phyloP scores from a whole-genome alignment of 2,113 vertebrate species.

The Pavo muticus region DNA sequence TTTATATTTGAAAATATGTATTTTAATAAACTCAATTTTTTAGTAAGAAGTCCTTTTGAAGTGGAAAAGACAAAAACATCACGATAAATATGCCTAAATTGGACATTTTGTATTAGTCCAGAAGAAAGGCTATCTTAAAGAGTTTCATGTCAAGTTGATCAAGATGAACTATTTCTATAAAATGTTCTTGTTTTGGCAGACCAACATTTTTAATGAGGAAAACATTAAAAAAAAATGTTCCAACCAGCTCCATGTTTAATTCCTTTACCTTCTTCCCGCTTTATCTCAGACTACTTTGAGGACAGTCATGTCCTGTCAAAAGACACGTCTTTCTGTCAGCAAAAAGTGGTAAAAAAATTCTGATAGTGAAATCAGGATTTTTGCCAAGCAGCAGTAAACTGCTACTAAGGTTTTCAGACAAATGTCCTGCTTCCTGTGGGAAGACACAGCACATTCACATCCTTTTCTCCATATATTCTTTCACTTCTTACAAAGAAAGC shows the following conservation, averaged over 20 bases:
- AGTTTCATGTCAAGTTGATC: neutral
- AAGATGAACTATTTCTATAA: neutral
- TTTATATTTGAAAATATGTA: neutral
- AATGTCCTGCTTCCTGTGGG: neutral
- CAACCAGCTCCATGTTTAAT: neutral
- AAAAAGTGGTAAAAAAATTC: neutral
- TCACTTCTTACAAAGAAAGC: neutral
- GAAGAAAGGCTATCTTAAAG: neutral
- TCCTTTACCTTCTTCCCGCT: neutral
- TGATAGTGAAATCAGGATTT: neutral
- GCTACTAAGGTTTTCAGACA: neutral
- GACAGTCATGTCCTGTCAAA: neutral
- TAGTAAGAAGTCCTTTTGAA: neutral
- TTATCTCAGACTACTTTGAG: neutral
- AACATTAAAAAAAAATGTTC: neutral
- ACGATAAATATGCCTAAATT: neutral
- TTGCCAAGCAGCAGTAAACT: neutral
- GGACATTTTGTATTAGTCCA: neutral
- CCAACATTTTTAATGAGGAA: neutral
- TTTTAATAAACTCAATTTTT: neutral
- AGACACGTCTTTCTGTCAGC: neutral
- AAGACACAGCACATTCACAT: rapidly evolving
- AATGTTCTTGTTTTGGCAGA: neutral
- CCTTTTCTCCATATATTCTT: neutral
- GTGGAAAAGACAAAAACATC: neutral